These are phyloP conservation scores for Apomyelois bistriatella DNA, from an alignment of 2,888 invertebrate species.

Conservation along the genomic window DNA sequence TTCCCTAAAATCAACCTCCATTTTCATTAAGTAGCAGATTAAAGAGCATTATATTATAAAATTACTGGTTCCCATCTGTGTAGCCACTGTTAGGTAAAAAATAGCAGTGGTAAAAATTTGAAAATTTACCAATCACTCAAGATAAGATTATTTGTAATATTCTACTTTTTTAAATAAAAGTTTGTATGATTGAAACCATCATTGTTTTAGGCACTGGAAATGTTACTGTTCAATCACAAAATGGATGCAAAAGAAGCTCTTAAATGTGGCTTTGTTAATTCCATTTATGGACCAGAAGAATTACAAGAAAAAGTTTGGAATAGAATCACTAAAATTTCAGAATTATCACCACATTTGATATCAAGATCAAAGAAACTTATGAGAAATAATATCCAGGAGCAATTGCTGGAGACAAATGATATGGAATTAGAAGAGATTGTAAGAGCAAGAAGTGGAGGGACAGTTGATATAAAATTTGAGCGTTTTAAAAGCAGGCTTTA, in stretches of 20 bases:
- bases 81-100: no score
- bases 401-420: conserved; percentile 83
- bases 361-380: conserved; percentile 85
- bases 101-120: no score
- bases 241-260: conserved; percentile 90
- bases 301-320: conserved; percentile 81
- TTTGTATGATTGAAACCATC: neutral
- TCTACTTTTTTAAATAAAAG: no score
- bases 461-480: conserved; percentile 12
- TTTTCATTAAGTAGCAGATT: no score
- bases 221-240: conserved; percentile 86
- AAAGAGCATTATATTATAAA: no score
- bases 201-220: conserved; percentile 74
- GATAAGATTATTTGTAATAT: no score
- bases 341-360: conserved; percentile 80
- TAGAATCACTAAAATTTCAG: conserved; percentile 75
- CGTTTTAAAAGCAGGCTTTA: conserved; percentile 1
- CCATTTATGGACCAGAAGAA: conserved; percentile 84
- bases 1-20: no score
- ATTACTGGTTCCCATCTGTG: no score
- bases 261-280: conserved; percentile 87
- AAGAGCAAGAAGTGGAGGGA: conserved; percentile 32
- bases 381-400: conserved; percentile 77
- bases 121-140: no score
- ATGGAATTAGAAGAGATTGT: conserved; percentile 82